phyloP scores from a whole-genome alignment of 1,140 invertebrate genomes.

The Lepidurus apus region DNA sequence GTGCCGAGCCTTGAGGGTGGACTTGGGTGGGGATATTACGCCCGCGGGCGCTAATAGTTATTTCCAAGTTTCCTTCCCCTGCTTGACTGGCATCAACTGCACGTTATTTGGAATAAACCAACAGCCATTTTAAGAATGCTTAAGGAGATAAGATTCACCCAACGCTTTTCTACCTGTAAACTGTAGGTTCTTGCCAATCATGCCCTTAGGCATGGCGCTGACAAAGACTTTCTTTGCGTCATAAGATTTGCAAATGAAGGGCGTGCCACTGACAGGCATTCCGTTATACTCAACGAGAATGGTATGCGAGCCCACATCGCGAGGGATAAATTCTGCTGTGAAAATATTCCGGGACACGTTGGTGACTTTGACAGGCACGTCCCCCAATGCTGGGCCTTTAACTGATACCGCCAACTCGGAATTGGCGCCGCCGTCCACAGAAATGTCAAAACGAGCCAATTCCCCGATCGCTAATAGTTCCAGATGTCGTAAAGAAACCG shows the following conservation, averaged over 20 bases:
- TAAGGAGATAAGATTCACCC: background rate
- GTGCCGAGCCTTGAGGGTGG: slow-evolving; percentile 79
- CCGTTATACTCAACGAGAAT: slow-evolving; percentile 88
- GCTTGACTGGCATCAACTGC: slow-evolving; percentile 89
- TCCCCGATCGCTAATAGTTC: slow-evolving; percentile 85
- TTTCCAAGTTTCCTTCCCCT: slow-evolving; percentile 96
- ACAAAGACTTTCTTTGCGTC: slow-evolving; percentile 85
- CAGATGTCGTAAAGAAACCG: slow-evolving; percentile 67
- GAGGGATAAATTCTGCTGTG: slow-evolving; percentile 83
- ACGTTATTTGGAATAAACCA: slow-evolving; percentile 15
- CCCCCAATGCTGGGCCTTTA: slow-evolving; percentile 55
- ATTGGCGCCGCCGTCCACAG: slow-evolving; percentile 71
- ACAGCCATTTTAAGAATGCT: background rate
- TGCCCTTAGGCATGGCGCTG: slow-evolving; percentile 70
- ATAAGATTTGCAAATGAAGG: slow-evolving; percentile 87
- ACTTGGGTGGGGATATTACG: slow-evolving; percentile 95
- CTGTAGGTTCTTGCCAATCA: slow-evolving; percentile 75
- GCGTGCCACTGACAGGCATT: slow-evolving; percentile 80
- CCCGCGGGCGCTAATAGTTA: slow-evolving; percentile 87
- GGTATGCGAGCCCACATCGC: slow-evolving; percentile 80
- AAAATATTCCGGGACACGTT: slow-evolving; percentile 79
- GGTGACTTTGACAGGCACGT: slow-evolving; percentile 81
- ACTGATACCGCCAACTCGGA: slow-evolving; percentile 84
- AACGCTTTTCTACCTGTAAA: slow-evolving; percentile 59
- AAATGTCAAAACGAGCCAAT: slow-evolving; percentile 80